Evolutionary conservation across 2,888 invertebrate genomes (phyloP).

Genomic region (Lottia scabra): DNA sequence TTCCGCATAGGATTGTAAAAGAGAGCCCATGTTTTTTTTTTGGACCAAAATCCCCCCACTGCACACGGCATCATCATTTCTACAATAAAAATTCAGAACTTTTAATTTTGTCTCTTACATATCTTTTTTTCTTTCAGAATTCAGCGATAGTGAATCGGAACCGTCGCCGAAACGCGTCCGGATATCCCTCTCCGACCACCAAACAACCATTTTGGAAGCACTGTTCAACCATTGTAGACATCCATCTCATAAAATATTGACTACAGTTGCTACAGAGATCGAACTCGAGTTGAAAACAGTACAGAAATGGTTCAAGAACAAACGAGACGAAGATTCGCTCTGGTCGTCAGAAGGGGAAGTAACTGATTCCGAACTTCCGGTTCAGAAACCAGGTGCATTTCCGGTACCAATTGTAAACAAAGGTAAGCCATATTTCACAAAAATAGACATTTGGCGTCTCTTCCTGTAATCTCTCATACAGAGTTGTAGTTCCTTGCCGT

Average conservation of each 20-base stretch:
- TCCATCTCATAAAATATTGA: slow-evolving; percentile 24
- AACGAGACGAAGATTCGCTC: background rate
- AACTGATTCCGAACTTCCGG: background rate
- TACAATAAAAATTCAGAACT: too few species aligned
- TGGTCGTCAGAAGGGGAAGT: background rate
- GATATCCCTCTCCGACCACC: slow-evolving; percentile 11
- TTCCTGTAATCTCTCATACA: too few species aligned
- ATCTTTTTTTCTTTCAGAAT: background rate
- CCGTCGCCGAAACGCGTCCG: background rate
- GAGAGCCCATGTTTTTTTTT: too few species aligned
- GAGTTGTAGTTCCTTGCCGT: too few species aligned
- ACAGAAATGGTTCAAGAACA: slow-evolving; percentile 27
- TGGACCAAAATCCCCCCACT: too few species aligned
- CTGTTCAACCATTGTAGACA: slow-evolving; percentile 17
- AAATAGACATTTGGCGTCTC: too few species aligned
- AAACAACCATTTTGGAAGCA: slow-evolving; percentile 16
- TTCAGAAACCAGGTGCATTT: slow-evolving; percentile 20
- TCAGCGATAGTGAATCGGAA: background rate
- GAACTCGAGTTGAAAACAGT: slow-evolving; percentile 21
- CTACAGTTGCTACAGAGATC: slow-evolving; percentile 21
- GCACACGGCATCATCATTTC: background rate
- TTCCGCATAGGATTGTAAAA: background rate
- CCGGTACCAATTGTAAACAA: slow-evolving; percentile 36
- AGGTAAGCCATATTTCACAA: slow-evolving; percentile 18
- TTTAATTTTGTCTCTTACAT: too few species aligned